These are phyloP conservation scores for Platichthys stellatus DNA, from an alignment of 2,113 vertebrate species.

Conservation along the genomic window DNA sequence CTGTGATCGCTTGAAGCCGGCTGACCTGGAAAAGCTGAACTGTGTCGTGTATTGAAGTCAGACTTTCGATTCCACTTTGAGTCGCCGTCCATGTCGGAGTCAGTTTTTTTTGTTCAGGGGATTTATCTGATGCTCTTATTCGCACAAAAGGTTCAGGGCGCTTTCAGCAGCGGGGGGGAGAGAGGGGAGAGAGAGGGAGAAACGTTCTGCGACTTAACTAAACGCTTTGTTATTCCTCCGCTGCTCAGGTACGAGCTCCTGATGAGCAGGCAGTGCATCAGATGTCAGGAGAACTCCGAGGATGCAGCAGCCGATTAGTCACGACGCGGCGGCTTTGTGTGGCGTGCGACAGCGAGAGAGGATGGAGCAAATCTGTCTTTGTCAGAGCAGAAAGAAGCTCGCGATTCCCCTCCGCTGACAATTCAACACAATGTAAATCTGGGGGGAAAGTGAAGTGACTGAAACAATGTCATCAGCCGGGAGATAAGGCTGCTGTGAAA, in stretches of 20 bases:
- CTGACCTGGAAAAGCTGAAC: constrained; percentile 44
- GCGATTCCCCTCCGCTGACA: constrained; percentile 36
- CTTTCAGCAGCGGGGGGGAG: constrained; percentile 1
- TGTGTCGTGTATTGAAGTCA: constrained; percentile 55
- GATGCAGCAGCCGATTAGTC: constrained; percentile 65
- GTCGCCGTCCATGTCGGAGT: constrained; percentile 33
- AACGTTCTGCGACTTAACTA: constrained; percentile 30
- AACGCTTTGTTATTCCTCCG: constrained; percentile 53
- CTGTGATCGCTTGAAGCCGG: constrained; percentile 49
- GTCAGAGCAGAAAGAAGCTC: constrained; percentile 41
- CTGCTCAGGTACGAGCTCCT: constrained; percentile 43
- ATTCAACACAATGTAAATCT: constrained; percentile 56
- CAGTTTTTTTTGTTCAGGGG: constrained; percentile 24
- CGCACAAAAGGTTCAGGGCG: constrained; percentile 20
- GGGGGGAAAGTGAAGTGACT: constrained; percentile 48
- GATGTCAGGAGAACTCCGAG: constrained; percentile 50
- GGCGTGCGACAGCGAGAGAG: constrained; percentile 42
- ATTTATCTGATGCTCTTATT: constrained; percentile 59
- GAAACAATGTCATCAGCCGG: constrained; percentile 62
- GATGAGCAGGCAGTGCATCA: constrained; percentile 58
- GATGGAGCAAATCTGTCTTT: constrained; percentile 61
- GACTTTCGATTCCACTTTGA: constrained; percentile 42
- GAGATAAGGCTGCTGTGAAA: constrained; percentile 59
- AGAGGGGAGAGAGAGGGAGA: constrained; percentile 2
- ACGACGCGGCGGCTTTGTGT: constrained; percentile 42